These are phyloP conservation scores for Sthenelais limicola DNA, from an alignment of 2,888 invertebrate genomes.

Conservation along the genomic window DNA sequence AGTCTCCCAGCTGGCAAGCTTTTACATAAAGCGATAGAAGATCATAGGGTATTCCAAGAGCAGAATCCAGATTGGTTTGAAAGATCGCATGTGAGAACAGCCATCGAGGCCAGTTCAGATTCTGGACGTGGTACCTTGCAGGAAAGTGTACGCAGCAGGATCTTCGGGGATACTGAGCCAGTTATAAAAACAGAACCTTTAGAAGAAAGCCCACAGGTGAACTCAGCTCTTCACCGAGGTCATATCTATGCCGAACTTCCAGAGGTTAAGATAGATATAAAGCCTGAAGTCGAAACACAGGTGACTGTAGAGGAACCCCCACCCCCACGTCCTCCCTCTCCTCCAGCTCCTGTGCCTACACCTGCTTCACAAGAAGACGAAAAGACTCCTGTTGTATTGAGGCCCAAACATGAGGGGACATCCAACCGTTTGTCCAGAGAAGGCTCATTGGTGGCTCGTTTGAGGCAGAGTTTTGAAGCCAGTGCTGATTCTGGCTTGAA, in stretches of 20 bases:
- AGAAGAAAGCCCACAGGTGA: no score
- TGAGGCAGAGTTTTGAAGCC: conserved; percentile 13
- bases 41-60: background rate
- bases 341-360: background rate
- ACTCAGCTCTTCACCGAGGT: background rate
- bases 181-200: background rate
- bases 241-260: background rate
- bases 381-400: no score
- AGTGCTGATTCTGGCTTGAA: background rate
- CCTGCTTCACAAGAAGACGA: no score
- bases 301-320: background rate
- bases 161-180: background rate
- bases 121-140: conserved; percentile 11
- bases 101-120: background rate
- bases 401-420: no score
- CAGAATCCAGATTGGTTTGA: conserved; percentile 18
- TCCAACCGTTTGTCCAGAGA: no score
- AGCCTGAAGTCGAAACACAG: background rate
- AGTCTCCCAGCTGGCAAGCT: background rate
- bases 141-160: background rate
- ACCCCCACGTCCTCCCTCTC: background rate
- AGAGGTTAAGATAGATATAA: background rate
- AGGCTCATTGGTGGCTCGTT: background rate
- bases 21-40: background rate
- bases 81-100: background rate